Evolutionary conservation across 1,140 invertebrate genomes (phyloP).

Genomic region (Micrasema longulum): DNA sequence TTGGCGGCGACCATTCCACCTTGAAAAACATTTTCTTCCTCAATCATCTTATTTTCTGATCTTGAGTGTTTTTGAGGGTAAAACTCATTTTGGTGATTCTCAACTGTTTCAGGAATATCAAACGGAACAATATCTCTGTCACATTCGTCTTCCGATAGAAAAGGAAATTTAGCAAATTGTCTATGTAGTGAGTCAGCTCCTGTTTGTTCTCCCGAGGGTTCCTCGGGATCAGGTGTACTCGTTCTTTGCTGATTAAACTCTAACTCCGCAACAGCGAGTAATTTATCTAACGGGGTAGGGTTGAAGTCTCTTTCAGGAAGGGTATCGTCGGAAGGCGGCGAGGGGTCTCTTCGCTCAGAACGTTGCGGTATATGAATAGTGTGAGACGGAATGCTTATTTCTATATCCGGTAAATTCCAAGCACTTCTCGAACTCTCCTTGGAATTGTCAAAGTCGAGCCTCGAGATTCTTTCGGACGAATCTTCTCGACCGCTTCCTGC

Average conservation of each 20-base stretch:
- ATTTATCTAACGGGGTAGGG: slow-evolving; percentile 67
- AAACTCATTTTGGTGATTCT: slow-evolving; percentile 55
- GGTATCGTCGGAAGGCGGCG: slow-evolving; percentile 60
- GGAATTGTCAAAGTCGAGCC: slow-evolving; percentile 1
- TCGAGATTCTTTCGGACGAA: neutral
- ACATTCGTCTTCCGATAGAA: slow-evolving; percentile 61
- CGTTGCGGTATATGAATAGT: slow-evolving; percentile 67
- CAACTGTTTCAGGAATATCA: slow-evolving; percentile 61
- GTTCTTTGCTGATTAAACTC: slow-evolving; percentile 66
- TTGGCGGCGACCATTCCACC: slow-evolving; percentile 60
- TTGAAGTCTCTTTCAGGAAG: slow-evolving; percentile 57
- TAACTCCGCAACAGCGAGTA: slow-evolving; percentile 70
- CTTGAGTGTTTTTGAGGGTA: slow-evolving; percentile 59
- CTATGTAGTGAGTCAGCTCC: slow-evolving; percentile 18
- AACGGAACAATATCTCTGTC: slow-evolving; percentile 64
- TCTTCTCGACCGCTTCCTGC: slow-evolving; percentile 6
- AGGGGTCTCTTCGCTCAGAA: slow-evolving; percentile 56
- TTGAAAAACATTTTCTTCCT: slow-evolving; percentile 58
- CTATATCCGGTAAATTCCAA: slow-evolving; percentile 69
- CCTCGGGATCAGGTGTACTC: slow-evolving; percentile 49
- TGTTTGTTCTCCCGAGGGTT: neutral
- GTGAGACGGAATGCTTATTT: slow-evolving; percentile 70
- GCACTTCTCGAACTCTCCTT: slow-evolving; percentile 15
- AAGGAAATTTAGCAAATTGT: slow-evolving; percentile 55
- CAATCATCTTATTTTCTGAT: slow-evolving; percentile 42